Evolutionary conservation across 2,113 vertebrate species (phyloP).

Genomic region (Prinia subflava): DNA sequence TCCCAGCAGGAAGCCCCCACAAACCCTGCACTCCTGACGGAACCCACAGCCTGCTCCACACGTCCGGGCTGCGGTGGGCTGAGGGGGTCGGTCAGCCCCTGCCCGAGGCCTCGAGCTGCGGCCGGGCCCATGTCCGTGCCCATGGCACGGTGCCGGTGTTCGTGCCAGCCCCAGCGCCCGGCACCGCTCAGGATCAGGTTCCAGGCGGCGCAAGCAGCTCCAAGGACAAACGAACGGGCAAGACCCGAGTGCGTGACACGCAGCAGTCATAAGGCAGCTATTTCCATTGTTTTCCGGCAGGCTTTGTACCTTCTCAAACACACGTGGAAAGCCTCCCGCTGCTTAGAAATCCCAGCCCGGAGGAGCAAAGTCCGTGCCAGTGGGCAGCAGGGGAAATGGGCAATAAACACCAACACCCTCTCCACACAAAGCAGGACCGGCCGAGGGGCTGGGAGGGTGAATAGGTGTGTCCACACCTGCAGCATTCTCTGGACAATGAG

Average conservation of each 20-base stretch:
- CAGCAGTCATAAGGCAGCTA: conserved; percentile 42
- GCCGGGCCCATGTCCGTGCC: not conserved
- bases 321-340: conserved; percentile 42
- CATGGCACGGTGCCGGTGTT: not conserved
- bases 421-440: not conserved
- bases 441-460: not conserved
- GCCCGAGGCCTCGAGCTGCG: not conserved
- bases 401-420: not conserved
- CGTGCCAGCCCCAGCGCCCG: not conserved
- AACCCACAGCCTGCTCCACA: accelerated
- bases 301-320: conserved; percentile 50
- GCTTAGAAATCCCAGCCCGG: conserved; percentile 6
- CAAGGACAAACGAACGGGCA: conserved; percentile 12
- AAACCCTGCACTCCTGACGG: accelerated
- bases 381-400: not conserved
- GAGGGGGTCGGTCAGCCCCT: not conserved
- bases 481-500: not conserved
- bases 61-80: not conserved
- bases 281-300: conserved; percentile 59
- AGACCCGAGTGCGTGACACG: conserved; percentile 30
- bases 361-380: conserved; percentile 34
- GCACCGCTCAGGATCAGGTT: not conserved
- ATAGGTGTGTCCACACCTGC: not conserved
- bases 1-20: not conserved
- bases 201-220: not conserved